Conservation (phyloP, 2,113 vertebrate species). For the Oncorhynchus kisutch region DNA sequence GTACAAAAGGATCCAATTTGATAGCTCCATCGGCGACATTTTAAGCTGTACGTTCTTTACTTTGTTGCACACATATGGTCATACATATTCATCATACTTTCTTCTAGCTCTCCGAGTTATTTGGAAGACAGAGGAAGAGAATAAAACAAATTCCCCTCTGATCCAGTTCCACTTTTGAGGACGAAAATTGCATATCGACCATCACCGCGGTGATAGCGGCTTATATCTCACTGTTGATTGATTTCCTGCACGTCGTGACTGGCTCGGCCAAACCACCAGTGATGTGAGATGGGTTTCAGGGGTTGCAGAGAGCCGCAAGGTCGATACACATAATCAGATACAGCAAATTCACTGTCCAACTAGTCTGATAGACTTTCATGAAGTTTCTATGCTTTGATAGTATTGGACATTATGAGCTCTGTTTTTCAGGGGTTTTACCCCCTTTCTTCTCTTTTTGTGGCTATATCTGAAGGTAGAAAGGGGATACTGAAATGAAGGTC, state of each 20-base stretch:
- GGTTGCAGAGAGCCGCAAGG: constrained; percentile 35
- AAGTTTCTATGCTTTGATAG: constrained; percentile 14
- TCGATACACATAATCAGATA: constrained; percentile 55
- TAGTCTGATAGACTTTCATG: constrained; percentile 22
- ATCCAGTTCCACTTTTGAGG: constrained; percentile 59
- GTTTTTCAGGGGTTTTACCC: constrained; percentile 12
- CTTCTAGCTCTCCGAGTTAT: constrained; percentile 1
- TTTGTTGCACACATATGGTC: background rate
- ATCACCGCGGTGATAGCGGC: constrained; percentile 59
- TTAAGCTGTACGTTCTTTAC: no score
- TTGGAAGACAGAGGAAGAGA: constrained; percentile 28
- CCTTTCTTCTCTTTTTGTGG: background rate
- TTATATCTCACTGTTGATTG: constrained; percentile 68
- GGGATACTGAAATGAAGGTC: constrained; percentile 42
- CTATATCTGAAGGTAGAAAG: constrained; percentile 25
- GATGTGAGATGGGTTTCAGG: constrained; percentile 55
- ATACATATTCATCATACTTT: constrained; percentile 48
- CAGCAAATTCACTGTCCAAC: constrained; percentile 40
- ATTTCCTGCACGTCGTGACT: constrained; percentile 56
- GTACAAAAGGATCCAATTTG: no score
- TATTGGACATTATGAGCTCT: background rate
- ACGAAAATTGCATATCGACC: constrained; percentile 79
- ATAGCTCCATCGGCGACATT: no score
- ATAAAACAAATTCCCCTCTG: constrained; percentile 59
- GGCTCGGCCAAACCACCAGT: constrained; percentile 35